phyloP scores from a whole-genome alignment of 2,888 invertebrate genomes.

The Drosophila birchii region DNA sequence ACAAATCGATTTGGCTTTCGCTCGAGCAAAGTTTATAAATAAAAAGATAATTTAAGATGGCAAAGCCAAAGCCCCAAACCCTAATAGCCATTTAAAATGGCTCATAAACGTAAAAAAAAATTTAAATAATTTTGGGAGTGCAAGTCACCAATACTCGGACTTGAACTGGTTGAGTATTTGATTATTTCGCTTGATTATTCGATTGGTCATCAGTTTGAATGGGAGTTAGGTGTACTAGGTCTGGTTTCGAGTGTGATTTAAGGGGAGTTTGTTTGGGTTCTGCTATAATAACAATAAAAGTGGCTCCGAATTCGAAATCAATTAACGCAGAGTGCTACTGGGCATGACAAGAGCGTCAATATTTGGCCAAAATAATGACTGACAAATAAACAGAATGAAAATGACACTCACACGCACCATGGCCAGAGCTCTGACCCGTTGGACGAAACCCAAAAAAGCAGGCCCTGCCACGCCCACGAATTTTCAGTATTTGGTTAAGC shows the following conservation, averaged over 20 bases:
- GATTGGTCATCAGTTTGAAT: constrained; percentile 16
- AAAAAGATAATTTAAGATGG: constrained; percentile 30
- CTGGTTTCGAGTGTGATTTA: constrained; percentile 23
- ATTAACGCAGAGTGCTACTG: constrained; percentile 82
- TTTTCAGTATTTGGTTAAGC: constrained; percentile 52
- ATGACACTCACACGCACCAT: constrained; percentile 29
- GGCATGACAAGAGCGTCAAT: constrained; percentile 79
- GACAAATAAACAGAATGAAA: constrained; percentile 70
- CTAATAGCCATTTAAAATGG: constrained; percentile 26
- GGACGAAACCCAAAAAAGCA: constrained; percentile 23
- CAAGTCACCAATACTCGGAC: constrained; percentile 27
- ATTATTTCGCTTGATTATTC: constrained; percentile 19
- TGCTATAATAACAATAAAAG: constrained; percentile 76
- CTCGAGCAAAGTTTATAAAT: constrained; percentile 29
- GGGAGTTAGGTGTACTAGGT: background rate
- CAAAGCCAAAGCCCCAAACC: background rate
- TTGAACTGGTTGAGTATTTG: constrained; percentile 19
- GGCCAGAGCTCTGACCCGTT: background rate
- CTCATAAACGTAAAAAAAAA: constrained; percentile 16
- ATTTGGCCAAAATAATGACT: constrained; percentile 79
- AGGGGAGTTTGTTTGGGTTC: constrained; percentile 37
- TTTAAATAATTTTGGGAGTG: constrained; percentile 24
- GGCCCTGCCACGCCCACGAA: constrained; percentile 51
- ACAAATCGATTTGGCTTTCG: constrained; percentile 31
- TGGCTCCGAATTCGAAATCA: constrained; percentile 79